Evolutionary conservation across 2,797 vertebrate genomes (phyloP).

Genomic region (Salarias fasciatus): DNA sequence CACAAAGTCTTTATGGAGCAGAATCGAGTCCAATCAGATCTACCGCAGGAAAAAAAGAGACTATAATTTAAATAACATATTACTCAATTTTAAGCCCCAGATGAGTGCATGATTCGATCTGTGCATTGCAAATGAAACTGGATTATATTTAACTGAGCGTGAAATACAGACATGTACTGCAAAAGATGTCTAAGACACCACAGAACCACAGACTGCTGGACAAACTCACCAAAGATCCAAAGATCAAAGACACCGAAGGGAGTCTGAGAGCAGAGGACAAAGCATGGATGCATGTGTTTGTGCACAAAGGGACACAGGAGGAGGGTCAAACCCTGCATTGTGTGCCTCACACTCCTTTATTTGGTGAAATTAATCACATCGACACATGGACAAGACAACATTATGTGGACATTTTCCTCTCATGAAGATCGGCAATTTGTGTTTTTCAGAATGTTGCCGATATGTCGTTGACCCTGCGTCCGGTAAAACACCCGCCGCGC

Average conservation of each 20-base stretch:
- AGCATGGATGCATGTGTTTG: conserved; percentile 10
- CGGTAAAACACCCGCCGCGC: conserved; percentile 38
- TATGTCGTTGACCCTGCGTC: conserved; percentile 21
- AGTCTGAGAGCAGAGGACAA: not conserved
- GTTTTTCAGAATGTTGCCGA: conserved; percentile 19
- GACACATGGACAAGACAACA: not conserved
- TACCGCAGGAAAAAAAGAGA: not conserved
- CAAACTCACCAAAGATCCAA: not conserved
- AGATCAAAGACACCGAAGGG: not conserved
- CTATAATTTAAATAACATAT: too few relatives aligned
- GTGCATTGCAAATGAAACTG: not conserved
- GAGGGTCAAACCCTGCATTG: conserved; percentile 26
- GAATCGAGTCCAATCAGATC: conserved; percentile 1
- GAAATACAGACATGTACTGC: conserved; percentile 2
- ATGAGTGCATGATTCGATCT: not conserved
- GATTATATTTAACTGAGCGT: conserved; percentile 3
- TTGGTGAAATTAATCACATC: too few relatives aligned
- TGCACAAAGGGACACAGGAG: conserved; percentile 20
- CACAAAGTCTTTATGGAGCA: too few relatives aligned
- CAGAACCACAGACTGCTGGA: not conserved
- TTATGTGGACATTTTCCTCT: conserved; percentile 26
- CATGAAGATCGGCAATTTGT: conserved; percentile 25
- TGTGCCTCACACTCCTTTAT: conserved; percentile 9
- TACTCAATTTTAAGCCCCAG: too few relatives aligned
- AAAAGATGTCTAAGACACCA: not conserved